A percentile compares a stretch with the other conserved stretches of the same genome.
These are phyloP conservation scores for Pedionomus torquatus DNA, from an alignment of 2,113 vertebrate species.

Conservation along the genomic window DNA sequence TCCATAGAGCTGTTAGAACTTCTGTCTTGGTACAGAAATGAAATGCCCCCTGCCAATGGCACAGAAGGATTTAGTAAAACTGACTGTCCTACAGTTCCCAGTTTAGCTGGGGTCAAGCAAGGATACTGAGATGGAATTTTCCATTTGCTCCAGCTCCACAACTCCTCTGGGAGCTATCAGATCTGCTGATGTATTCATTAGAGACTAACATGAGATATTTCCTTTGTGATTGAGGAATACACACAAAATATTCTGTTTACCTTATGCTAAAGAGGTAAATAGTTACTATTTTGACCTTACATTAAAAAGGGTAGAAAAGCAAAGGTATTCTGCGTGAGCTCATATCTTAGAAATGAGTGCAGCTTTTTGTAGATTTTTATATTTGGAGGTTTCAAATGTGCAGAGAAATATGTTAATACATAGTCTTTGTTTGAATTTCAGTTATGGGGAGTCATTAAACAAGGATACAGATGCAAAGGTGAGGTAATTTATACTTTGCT, in stretches of 20 bases:
- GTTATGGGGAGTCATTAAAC: slow-evolving; percentile 97
- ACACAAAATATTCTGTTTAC: neutral
- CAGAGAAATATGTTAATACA: neutral
- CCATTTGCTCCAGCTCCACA: neutral
- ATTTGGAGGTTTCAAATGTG: neutral
- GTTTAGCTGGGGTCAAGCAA: neutral
- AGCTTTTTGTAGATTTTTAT: neutral
- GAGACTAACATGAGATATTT: neutral
- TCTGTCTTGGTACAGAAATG: neutral
- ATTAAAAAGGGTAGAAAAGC: neutral
- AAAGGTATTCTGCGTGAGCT: neutral
- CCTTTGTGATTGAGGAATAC: neutral
- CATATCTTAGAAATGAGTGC: neutral
- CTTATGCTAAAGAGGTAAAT: neutral
- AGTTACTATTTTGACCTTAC: neutral
- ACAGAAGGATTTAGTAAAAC: neutral
- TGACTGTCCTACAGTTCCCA: neutral
- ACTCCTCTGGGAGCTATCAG: neutral
- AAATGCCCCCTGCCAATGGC: neutral
- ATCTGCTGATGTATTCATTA: neutral
- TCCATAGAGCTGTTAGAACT: neutral
- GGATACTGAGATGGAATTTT: neutral
- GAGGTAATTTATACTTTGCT: slow-evolving; percentile 9
- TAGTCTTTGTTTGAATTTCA: slow-evolving; percentile 60
- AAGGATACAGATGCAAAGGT: slow-evolving; percentile 96